Percentiles rank a stretch among this genome's conserved stretches.
phyloP scores from a whole-genome alignment of 2,113 vertebrate genomes.

The Notothenia rossii region DNA sequence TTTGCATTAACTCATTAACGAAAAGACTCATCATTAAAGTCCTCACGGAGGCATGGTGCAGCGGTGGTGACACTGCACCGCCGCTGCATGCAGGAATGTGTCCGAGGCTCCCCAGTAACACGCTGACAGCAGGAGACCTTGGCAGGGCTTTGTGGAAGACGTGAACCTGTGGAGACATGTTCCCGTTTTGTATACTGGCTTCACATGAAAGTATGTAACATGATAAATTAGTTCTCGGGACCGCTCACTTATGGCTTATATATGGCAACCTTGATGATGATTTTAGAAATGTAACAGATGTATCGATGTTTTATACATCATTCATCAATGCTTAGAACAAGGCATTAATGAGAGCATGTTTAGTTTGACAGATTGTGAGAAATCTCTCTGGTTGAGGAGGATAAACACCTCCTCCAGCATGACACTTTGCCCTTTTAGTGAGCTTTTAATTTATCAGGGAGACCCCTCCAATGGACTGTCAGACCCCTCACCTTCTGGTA shows the following conservation, averaged over 20 bases:
- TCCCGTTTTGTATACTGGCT: constrained; percentile 13
- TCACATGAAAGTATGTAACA: constrained; percentile 15
- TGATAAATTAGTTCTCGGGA: not conserved
- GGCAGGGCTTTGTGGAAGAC: constrained; percentile 35
- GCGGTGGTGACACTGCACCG: constrained; percentile 55
- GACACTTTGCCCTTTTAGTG: constrained; percentile 1
- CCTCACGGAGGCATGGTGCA: constrained; percentile 67
- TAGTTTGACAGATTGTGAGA: constrained; percentile 16
- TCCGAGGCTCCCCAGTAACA: constrained; percentile 22
- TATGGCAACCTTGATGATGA: not conserved
- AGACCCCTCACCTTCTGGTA: not conserved
- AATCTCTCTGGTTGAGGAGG: not conserved
- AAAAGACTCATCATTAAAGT: constrained; percentile 93
- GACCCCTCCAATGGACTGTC: not conserved
- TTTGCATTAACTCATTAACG: constrained; percentile 98
- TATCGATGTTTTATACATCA: not conserved
- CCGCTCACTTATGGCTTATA: not conserved
- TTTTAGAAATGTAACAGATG: not conserved
- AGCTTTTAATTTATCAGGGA: not conserved
- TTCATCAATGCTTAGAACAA: not conserved
- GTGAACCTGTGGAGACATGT: constrained; percentile 31
- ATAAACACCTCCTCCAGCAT: not conserved
- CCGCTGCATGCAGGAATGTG: constrained; percentile 71
- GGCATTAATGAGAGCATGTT: not conserved
- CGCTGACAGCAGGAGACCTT: constrained; percentile 45